phyloP scores from a whole-genome alignment of 2,888 invertebrate species.

The Pseudeuparius sepicola region DNA sequence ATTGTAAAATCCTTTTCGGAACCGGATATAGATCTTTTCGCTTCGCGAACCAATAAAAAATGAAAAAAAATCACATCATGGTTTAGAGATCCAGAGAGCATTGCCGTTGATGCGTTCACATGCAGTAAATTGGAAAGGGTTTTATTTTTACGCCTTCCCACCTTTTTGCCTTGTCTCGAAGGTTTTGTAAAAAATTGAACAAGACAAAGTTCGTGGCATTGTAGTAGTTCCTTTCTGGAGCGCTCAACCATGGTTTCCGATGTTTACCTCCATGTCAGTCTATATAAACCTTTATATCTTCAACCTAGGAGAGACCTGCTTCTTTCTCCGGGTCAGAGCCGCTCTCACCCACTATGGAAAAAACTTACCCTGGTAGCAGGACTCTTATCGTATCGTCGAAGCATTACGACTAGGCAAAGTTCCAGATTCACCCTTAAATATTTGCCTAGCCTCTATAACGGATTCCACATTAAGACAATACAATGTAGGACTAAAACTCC shows the following conservation, averaged over 20 bases:
- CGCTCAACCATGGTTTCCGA: constrained; percentile 2
- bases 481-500: constrained; percentile 13
- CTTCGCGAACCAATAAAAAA: constrained; percentile 12
- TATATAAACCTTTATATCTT: not conserved
- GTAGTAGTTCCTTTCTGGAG: constrained; percentile 1
- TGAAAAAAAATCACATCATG: constrained; percentile 10
- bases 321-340: not conserved
- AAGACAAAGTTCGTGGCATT: constrained; percentile 1
- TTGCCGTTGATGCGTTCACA: constrained; percentile 13
- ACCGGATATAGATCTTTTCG: constrained; percentile 11
- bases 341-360: constrained; percentile 10
- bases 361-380: constrained; percentile 19
- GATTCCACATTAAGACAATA: constrained; percentile 14
- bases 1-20: not conserved
- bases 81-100: constrained; percentile 11
- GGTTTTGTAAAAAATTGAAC: constrained; percentile 1
- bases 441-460: constrained; percentile 16
- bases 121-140: constrained; percentile 6
- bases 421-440: constrained; percentile 10
- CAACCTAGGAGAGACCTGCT: not conserved
- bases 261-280: not conserved
- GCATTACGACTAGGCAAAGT: constrained; percentile 9
- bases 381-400: constrained; percentile 18
- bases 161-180: constrained; percentile 10
- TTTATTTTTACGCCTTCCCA: constrained; percentile 15